Conservation (phyloP, 1,140 invertebrate genomes). For the Goniozus legneri region DNA sequence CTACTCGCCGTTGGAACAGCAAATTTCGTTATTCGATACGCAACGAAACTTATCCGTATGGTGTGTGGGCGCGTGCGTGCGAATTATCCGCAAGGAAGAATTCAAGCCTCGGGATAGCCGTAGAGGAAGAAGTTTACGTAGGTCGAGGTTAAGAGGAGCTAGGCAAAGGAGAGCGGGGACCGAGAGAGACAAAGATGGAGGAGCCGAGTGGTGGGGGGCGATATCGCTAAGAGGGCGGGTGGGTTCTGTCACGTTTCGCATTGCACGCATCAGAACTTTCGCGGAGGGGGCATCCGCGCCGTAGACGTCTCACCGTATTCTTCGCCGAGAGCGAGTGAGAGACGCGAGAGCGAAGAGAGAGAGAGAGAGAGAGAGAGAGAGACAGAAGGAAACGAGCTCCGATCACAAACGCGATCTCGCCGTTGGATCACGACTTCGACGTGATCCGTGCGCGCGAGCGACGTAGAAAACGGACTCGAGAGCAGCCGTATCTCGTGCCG, state of each 20-base stretch:
- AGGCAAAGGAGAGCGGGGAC: constrained; percentile 5
- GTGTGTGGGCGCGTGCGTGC: not conserved
- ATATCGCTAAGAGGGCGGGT: constrained; percentile 37
- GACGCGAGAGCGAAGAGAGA: no score
- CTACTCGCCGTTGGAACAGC: no score
- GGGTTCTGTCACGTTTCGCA: constrained; percentile 47
- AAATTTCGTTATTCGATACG: no score
- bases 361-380: no score
- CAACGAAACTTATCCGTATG: constrained; percentile 4
- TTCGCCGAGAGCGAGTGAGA: no score
- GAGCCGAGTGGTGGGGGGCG: constrained; percentile 12
- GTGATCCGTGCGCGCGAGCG: constrained; percentile 38
- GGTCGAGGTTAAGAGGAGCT: constrained; percentile 1
- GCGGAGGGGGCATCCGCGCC: no score
- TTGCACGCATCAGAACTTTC: constrained; percentile 45
- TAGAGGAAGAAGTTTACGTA: not conserved
- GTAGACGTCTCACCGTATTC: no score
- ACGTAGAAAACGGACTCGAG: not conserved
- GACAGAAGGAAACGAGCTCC: no score
- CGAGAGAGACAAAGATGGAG: not conserved
- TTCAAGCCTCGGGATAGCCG: no score
- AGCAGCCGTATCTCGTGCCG: no score
- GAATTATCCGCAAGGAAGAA: no score
- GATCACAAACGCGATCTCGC: constrained; percentile 41
- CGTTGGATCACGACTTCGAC: constrained; percentile 34